These are phyloP conservation scores for Bufo bufo DNA, from an alignment of 2,113 vertebrate species.

Conservation along the genomic window DNA sequence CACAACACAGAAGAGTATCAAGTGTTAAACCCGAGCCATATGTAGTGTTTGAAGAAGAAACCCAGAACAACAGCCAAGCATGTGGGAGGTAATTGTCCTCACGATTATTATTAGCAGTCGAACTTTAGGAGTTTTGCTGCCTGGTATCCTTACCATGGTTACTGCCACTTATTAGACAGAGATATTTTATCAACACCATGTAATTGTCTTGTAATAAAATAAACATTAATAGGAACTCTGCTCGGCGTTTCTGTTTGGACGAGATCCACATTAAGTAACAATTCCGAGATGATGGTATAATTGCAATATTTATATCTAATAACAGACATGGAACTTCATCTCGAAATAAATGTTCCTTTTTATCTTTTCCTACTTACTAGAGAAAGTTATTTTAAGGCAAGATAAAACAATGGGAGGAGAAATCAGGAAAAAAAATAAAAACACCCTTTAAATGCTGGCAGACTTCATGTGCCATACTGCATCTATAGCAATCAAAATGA, in stretches of 20 bases:
- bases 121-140: slow-evolving; percentile 68
- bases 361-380: slow-evolving; percentile 7
- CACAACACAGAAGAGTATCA: slow-evolving; percentile 58
- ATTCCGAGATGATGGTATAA: slow-evolving; percentile 67
- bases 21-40: slow-evolving; percentile 64
- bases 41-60: slow-evolving; percentile 67
- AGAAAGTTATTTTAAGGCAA: slow-evolving; percentile 20
- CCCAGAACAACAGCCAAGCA: slow-evolving; percentile 63
- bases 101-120: slow-evolving; percentile 68
- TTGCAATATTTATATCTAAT: slow-evolving; percentile 73
- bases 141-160: slow-evolving; percentile 63
- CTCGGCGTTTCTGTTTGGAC: slow-evolving; percentile 67
- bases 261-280: slow-evolving; percentile 66
- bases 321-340: slow-evolving; percentile 71
- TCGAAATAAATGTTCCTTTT: slow-evolving; percentile 61
- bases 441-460: slow-evolving; percentile 8
- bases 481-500: not conserved
- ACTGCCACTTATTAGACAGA: slow-evolving; percentile 70
- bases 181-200: slow-evolving; percentile 70
- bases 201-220: slow-evolving; percentile 69
- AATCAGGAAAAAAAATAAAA: not conserved
- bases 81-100: slow-evolving; percentile 71
- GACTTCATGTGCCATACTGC: not conserved
- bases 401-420: slow-evolving; percentile 14
- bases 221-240: slow-evolving; percentile 68